A percentile compares a stretch with the other conserved stretches of the same genome.
Evolutionary conservation across 2,888 invertebrate species (phyloP).

Genomic region (Drosophila crucigera): DNA sequence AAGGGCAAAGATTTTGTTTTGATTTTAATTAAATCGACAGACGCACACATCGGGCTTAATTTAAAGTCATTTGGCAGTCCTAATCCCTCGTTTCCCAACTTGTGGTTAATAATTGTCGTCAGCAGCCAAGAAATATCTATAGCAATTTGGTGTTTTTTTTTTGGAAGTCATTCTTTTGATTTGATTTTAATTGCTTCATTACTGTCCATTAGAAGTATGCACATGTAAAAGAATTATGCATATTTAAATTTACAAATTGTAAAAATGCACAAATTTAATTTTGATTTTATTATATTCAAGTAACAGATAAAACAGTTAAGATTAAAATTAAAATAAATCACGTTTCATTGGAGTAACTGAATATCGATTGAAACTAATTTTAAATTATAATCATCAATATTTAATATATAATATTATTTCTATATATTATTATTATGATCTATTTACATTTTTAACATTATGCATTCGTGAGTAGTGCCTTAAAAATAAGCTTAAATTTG

Average conservation of each 20-base stretch:
- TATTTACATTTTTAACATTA: background rate
- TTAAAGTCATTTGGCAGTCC: conserved; percentile 70
- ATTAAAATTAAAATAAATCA: background rate
- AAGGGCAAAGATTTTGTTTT: conserved; percentile 73
- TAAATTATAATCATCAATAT: background rate
- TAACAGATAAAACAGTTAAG: background rate
- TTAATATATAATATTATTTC: background rate
- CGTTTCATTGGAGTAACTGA: background rate
- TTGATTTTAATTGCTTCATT: conserved; percentile 6
- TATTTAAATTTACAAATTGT: background rate
- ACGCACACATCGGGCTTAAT: conserved; percentile 73
- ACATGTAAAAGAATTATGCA: background rate
- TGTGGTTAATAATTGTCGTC: conserved; percentile 23
- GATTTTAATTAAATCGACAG: conserved; percentile 82
- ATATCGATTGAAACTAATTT: background rate
- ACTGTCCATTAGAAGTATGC: background rate
- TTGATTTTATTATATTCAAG: background rate
- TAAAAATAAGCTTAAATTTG: background rate
- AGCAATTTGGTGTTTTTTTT: conserved; percentile 24
- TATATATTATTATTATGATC: background rate
- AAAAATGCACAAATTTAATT: background rate
- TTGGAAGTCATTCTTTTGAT: background rate
- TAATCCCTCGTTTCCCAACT: conserved; percentile 59
- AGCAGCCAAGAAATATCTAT: conserved; percentile 3
- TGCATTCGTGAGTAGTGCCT: background rate